Evolutionary conservation across 2,888 invertebrate species (phyloP).

Genomic region (Pristionchus maxplancki): DNA sequence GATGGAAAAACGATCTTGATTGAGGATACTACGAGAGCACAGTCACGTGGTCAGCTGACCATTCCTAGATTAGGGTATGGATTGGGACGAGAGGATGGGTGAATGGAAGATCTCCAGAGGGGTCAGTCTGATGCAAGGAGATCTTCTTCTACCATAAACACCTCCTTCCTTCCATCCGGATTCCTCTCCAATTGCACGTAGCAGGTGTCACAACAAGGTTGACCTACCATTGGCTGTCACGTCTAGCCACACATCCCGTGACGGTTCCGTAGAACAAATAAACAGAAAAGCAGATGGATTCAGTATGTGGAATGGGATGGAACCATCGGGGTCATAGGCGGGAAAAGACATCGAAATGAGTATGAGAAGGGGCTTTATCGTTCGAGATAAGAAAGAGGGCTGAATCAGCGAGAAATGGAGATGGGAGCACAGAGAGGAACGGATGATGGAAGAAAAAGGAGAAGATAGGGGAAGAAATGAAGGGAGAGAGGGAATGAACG

Average conservation of each 20-base stretch:
- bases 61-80: background rate
- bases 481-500: background rate
- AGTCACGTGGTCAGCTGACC: slow-evolving; percentile 36
- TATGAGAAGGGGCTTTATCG: slow-evolving; percentile 15
- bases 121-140: background rate
- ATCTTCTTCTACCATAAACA: background rate
- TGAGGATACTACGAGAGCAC: background rate
- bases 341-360: background rate
- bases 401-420: background rate
- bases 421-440: background rate
- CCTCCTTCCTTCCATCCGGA: background rate
- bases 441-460: background rate
- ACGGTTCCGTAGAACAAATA: background rate
- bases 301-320: background rate
- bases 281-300: background rate
- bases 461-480: background rate
- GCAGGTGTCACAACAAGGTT: background rate
- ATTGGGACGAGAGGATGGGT: background rate
- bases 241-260: background rate
- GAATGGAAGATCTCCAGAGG: background rate
- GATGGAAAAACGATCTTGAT: slow-evolving; percentile 12
- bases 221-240: slow-evolving; percentile 12
- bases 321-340: slow-evolving; percentile 2
- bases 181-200: background rate
- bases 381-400: background rate